Percentiles rank a stretch among this genome's conserved stretches.
These are phyloP conservation scores for Anadara kagoshimensis DNA, from an alignment of 1,140 invertebrate genomes.

Conservation along the genomic window DNA sequence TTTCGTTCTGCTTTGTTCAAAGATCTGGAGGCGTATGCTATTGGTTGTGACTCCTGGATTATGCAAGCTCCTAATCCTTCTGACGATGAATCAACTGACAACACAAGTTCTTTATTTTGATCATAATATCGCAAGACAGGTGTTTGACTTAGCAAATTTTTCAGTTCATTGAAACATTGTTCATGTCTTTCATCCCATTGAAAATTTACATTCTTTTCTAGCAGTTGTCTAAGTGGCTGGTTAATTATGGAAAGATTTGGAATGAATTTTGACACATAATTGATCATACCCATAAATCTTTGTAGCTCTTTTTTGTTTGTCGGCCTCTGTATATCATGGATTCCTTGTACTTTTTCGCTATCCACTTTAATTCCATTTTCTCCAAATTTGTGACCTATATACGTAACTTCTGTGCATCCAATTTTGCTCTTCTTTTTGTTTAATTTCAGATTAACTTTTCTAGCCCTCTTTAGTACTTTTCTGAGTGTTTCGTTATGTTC, in stretches of 20 bases:
- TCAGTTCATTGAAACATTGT: conserved; percentile 25
- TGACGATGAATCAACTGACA: conserved; percentile 66
- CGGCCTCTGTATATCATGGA: conserved; percentile 53
- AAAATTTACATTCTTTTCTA: conserved; percentile 29
- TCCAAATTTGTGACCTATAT: conserved; percentile 69
- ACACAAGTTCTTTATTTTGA: conserved; percentile 25
- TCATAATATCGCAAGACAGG: conserved; percentile 36
- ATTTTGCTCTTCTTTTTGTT: conserved; percentile 41
- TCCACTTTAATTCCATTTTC: conserved; percentile 62
- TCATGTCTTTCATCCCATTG: conserved; percentile 30
- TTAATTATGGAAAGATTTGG: conserved; percentile 28
- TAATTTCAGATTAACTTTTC: conserved; percentile 27
- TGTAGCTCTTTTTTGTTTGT: conserved; percentile 27
- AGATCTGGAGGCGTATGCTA: conserved; percentile 67
- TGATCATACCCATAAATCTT: conserved; percentile 43
- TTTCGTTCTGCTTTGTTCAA: conserved; percentile 72
- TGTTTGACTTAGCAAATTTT: conserved; percentile 20
- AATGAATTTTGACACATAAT: conserved; percentile 39
- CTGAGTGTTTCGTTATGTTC: conserved; percentile 27
- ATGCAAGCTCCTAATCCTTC: conserved; percentile 71
- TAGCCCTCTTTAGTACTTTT: conserved; percentile 31
- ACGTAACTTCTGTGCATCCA: no score
- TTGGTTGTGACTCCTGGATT: conserved; percentile 68
- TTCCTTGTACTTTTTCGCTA: conserved; percentile 62
- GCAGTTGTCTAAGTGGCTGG: conserved; percentile 27